Conservation (phyloP, 2,797 vertebrate genomes). For the Pangasius larnaudii region DNA sequence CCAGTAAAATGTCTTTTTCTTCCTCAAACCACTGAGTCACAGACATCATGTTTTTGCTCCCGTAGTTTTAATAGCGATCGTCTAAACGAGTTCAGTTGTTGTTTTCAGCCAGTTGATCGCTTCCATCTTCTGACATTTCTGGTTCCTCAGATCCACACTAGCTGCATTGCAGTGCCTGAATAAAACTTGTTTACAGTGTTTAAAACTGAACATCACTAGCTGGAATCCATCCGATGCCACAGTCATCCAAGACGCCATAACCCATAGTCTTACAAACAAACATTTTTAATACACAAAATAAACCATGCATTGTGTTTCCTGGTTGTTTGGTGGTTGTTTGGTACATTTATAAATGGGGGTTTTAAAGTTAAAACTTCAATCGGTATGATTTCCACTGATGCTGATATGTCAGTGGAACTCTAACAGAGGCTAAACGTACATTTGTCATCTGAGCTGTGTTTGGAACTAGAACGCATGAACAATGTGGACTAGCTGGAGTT, state of each 20-base stretch:
- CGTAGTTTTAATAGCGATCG: background rate
- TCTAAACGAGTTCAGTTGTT: background rate
- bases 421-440: background rate
- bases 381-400: background rate
- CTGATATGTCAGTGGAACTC: background rate
- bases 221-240: background rate
- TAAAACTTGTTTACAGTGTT: background rate
- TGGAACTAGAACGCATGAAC: background rate
- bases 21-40: background rate
- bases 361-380: background rate
- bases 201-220: background rate
- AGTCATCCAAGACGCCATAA: background rate
- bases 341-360: background rate
- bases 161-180: background rate
- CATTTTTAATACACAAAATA: background rate
- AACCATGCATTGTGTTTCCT: background rate
- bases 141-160: background rate
- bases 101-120: background rate
- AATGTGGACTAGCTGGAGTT: background rate
- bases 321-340: background rate
- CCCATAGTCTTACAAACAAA: background rate
- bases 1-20: conserved; percentile 2
- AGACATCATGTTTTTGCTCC: background rate
- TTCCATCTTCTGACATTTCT: conserved; percentile 9
- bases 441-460: background rate